Percentiles rank a stretch among this genome's conserved stretches.
Conservation (phyloP, 2,113 vertebrate species). For the Trematocara zebra region DNA sequence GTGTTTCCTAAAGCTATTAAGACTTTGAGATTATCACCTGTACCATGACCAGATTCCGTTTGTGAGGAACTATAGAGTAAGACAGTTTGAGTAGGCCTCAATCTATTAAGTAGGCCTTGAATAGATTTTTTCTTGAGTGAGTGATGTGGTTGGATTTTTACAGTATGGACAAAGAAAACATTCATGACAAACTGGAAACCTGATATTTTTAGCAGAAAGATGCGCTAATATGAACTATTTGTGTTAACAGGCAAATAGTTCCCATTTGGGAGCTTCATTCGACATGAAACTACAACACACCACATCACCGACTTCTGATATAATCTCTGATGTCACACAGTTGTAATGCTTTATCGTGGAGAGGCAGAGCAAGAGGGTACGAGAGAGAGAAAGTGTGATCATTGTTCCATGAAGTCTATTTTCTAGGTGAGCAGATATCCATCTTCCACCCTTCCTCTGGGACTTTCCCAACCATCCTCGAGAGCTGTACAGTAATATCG, state of each 20-base stretch:
- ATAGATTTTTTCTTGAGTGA: neutral
- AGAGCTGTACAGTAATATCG: neutral
- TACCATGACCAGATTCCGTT: neutral
- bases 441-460: conserved; percentile 17
- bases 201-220: neutral
- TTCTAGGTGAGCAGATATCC: conserved; percentile 51
- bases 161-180: neutral
- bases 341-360: conserved; percentile 22
- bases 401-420: conserved; percentile 58
- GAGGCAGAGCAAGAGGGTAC: neutral
- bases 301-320: neutral
- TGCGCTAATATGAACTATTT: neutral
- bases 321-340: conserved; percentile 14
- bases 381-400: conserved; percentile 3
- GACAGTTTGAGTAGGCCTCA: neutral
- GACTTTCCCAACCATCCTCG: neutral
- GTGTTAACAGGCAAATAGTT: neutral
- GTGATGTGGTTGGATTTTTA: neutral
- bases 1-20: neutral
- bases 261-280: neutral
- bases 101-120: neutral
- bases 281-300: neutral
- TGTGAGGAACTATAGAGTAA: neutral
- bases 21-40: neutral
- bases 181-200: neutral